Base-by-base conservation (phyloP, 2,113 vertebrate species). In the Embiotoca jacksoni region DNA sequence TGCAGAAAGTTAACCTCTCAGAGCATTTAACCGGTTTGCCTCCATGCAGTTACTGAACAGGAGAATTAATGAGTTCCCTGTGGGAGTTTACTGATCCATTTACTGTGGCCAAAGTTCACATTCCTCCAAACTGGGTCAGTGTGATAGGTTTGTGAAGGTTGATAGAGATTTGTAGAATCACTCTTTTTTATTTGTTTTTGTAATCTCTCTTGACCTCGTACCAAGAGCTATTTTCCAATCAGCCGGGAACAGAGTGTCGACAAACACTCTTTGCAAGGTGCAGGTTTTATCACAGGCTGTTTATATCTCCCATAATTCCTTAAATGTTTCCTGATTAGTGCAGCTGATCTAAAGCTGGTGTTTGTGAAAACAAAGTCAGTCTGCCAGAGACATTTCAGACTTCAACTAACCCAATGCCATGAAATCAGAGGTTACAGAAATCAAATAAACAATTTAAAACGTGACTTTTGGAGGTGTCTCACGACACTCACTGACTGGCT, bases 41-140 rank as follows among this genome's bases (percentile, higher is more conserved):
- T 66, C n/a, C 1, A 4, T 58, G 55, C n/a, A 14, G 50, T 68
- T 5, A 49, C 65, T 68, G 56, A 31, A 23, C 33, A 60, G 55
- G 10, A 2, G 35, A 53, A 31, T 77, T 39, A 72, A 68, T 62
- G 15, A 72, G 62, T 72, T 32, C 36, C 47, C 67, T 7, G 46
- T 32, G n/a, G 83, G 64, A 57, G 61, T 60, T 41, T 54, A 35
- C 70, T 87, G 67, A 69, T 60, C 80, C 57, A 31, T 53, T 75
- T 15, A 73, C 54, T 68, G 57, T 46, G 91, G 81, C 86, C 87
- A 94, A 81, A 92, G 93, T 89, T 92, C 87, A 93, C 83, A 94
- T 94, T 95, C 88, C 73, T 90, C 13, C 35, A 66, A 81, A 88
- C 10, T 87, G 74, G 83, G 85, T 82, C 81, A 86, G 15, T 70